Evolutionary conservation across 2,113 vertebrate species (phyloP), one percentile per base, ranked within the genome.

Genomic region (Ardeotis arabs): DNA sequence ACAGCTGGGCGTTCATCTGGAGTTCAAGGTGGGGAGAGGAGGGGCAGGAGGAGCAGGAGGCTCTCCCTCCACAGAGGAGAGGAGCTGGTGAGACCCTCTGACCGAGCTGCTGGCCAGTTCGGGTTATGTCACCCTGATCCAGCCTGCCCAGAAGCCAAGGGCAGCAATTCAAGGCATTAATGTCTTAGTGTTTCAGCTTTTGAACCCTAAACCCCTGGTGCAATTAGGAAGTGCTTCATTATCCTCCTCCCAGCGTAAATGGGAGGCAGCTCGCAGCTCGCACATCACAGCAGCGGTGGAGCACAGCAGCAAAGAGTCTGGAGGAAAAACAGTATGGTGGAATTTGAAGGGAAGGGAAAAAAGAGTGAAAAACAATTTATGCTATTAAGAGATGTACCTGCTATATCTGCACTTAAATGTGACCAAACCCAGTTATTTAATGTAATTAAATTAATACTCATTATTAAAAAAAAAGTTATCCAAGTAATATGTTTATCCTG

Each of bases 101-200:
- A 4, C 31, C 15, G 29, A 58, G 37, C 35, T 37, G 21, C 44
- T 21, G 58, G 14, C n/a, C 1, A 2, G 7, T 9, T n/a, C 0
- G 6, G 37, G 7, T 9, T 56, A 64, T 63, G 53, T 9, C 60
- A 12, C 10, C 35, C 29, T 11, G 6, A 24, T 28, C 47, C 68
- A 44, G n/a, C 39, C 64, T 31, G 16, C 55, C 14, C 33, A 7
- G 66, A 87, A 39, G 58, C 13, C 28, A 59, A 50, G 24, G 41
- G 13, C 33, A 62, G 12, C 47, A 35, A 10, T 6, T 12, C 21
- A 24, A 69, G 14, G 17, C 12, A 35, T 24, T 14, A 29, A 18
- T 13, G 63, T 27, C 60, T 84, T 2, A 18, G 7, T 7, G 31
- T 8, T 72, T 72, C 66, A 56, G 69, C 37, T 28, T 37, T 67